Conservation (phyloP, 1,140 invertebrate species). For the Conus betulinus region DNA sequence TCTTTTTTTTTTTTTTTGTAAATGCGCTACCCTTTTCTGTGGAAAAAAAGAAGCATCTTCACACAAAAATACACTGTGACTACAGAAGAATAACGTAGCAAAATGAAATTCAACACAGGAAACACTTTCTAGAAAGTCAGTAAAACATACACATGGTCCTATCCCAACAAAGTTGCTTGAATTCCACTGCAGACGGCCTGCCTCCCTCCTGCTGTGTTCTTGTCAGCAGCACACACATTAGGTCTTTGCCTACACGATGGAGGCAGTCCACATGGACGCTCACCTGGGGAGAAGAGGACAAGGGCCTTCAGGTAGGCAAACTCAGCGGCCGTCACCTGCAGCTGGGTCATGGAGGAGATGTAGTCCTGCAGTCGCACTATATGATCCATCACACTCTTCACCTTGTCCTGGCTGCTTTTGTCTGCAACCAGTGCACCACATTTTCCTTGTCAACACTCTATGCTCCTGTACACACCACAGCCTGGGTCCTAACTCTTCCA, state of each 20-base stretch:
- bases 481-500: no score
- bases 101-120: no score
- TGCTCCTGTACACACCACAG: no score
- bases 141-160: no score
- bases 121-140: no score
- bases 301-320: conserved; percentile 94
- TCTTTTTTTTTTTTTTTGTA: no score
- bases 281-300: conserved; percentile 86
- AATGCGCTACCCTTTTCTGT: no score
- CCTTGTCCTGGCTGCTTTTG: conserved; percentile 82
- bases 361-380: conserved; percentile 90
- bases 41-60: no score
- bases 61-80: no score
- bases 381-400: conserved; percentile 87
- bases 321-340: conserved; percentile 88
- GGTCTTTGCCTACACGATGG: neutral
- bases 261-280: conserved; percentile 11
- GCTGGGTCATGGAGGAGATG: conserved; percentile 84
- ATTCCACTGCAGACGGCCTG: neutral
- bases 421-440: conserved; percentile 77
- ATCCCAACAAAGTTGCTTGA: no score
- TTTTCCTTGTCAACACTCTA: neutral
- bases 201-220: neutral
- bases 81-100: no score
- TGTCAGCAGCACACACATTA: neutral